phyloP scores from a whole-genome alignment of 1,140 invertebrate genomes.

The Rhagoletis pomonella region DNA sequence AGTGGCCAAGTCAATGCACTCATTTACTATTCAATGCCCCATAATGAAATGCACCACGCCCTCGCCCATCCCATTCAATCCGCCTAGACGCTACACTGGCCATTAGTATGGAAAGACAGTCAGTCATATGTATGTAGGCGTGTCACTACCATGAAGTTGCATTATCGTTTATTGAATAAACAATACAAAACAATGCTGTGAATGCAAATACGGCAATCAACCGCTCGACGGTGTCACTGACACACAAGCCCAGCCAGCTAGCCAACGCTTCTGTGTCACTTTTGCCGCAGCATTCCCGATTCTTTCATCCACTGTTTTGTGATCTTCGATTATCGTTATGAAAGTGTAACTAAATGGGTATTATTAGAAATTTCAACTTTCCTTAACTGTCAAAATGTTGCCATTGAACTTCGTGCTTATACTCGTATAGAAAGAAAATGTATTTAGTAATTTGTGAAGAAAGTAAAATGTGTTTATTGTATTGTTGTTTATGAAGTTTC shows the following conservation, averaged over 20 bases:
- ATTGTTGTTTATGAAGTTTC: too few species aligned
- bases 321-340: not conserved
- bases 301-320: not conserved
- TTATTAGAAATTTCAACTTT: not conserved
- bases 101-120: not conserved
- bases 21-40: not conserved
- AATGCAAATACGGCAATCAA: constrained; percentile 3
- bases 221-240: not conserved
- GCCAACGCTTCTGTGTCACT: not conserved
- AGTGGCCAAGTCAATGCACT: constrained; percentile 45
- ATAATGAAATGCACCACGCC: constrained; percentile 5
- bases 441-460: too few species aligned
- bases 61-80: constrained; percentile 3
- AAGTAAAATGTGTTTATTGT: too few species aligned
- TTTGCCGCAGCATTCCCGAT: not conserved
- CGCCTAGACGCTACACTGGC: not conserved
- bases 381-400: not conserved
- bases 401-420: not conserved
- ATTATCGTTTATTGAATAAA: constrained; percentile 37
- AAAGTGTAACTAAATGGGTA: not conserved
- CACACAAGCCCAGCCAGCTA: not conserved
- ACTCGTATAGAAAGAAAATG: not conserved
- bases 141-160: not conserved
- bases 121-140: not conserved
- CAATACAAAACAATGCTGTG: not conserved